phyloP scores from a whole-genome alignment of 2,888 invertebrate genomes.

The Thymelicus acteon region DNA sequence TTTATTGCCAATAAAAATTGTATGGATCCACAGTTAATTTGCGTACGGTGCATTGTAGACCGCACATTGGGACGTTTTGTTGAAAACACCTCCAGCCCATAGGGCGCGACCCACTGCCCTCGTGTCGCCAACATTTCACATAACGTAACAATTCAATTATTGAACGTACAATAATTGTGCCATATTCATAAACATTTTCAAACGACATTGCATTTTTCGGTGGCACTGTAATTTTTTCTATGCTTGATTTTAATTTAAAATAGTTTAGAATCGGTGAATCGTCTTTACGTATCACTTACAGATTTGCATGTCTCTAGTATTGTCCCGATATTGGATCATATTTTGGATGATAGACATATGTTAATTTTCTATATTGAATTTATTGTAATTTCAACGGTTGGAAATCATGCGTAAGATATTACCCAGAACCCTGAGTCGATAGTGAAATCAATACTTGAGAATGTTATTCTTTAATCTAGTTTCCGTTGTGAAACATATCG shows the following conservation, averaged over 20 bases:
- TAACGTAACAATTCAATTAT: constrained; percentile 58
- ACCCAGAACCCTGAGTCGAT: constrained; percentile 51
- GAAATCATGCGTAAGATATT: constrained; percentile 54
- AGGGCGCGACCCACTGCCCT: constrained; percentile 81
- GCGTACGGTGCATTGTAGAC: constrained; percentile 78
- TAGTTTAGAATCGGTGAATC: constrained; percentile 38
- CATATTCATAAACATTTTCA: constrained; percentile 48
- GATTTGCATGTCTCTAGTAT: constrained; percentile 73
- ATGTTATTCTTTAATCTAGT: constrained; percentile 81
- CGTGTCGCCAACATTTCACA: constrained; percentile 48
- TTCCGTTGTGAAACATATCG: constrained; percentile 72
- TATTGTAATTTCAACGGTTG: constrained; percentile 61
- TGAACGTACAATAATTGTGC: constrained; percentile 48
- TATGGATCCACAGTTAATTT: constrained; percentile 77
- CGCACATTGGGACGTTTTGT: constrained; percentile 63
- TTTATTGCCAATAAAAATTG: constrained; percentile 80
- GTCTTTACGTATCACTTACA: constrained; percentile 65
- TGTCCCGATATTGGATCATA: constrained; percentile 74
- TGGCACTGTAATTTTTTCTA: constrained; percentile 67
- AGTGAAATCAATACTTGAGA: constrained; percentile 53
- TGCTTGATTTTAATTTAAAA: constrained; percentile 72
- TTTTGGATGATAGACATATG: constrained; percentile 80
- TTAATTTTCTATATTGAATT: constrained; percentile 64
- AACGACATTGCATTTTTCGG: constrained; percentile 58
- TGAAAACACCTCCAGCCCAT: constrained; percentile 57